Conservation (phyloP, 1,140 invertebrate species). For the Pissodes strobi region DNA sequence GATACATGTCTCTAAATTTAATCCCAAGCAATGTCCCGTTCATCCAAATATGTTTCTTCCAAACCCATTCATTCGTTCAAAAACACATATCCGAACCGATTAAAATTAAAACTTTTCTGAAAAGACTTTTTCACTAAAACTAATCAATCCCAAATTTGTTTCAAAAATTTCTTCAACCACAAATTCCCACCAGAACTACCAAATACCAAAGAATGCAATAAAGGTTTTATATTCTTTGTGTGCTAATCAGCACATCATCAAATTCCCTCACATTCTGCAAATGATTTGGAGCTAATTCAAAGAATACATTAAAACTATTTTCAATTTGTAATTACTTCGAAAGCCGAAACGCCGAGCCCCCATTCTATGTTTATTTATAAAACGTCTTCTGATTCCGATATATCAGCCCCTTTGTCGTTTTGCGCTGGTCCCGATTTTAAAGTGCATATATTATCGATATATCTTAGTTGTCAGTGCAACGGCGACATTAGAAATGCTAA, state of each 20-base stretch:
- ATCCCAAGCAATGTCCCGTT: too few species aligned
- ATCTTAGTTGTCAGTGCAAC: slow-evolving; percentile 50
- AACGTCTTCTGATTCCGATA: slow-evolving; percentile 33
- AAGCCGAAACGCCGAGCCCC: slow-evolving; percentile 5
- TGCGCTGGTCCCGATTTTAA: slow-evolving; percentile 45
- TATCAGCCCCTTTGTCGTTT: slow-evolving; percentile 38
- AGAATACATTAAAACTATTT: slow-evolving; percentile 31
- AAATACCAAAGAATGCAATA: too few species aligned
- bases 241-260: slow-evolving; percentile 29
- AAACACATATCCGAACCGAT: too few species aligned
- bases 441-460: slow-evolving; percentile 56
- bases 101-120: too few species aligned
- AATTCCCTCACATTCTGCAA: slow-evolving; percentile 32
- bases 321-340: slow-evolving; percentile 35
- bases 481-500: slow-evolving; percentile 55
- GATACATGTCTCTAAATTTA: too few species aligned
- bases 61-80: too few species aligned
- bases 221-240: slow-evolving; percentile 17
- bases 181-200: too few species aligned
- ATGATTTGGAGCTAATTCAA: slow-evolving; percentile 33
- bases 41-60: too few species aligned
- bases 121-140: too few species aligned
- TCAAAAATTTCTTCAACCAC: too few species aligned
- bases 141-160: too few species aligned
- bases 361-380: slow-evolving; percentile 36